Conservation (phyloP, 2,888 invertebrate species). For the Oxytorus armatus region DNA sequence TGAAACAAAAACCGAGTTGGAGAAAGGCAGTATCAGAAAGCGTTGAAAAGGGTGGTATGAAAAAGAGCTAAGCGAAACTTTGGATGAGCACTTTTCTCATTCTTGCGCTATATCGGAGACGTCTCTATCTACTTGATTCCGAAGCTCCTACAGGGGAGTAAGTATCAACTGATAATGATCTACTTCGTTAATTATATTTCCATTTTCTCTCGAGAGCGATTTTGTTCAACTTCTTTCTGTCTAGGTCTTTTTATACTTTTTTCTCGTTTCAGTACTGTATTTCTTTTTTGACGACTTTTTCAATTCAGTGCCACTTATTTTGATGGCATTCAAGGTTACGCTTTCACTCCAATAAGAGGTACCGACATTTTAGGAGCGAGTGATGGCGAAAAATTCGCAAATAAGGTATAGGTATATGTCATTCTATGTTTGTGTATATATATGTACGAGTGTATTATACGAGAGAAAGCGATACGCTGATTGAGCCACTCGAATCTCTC, state of each 20-base stretch:
- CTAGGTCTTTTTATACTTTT: too few species aligned
- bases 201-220: too few species aligned
- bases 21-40: conserved; percentile 15
- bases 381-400: neutral
- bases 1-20: conserved; percentile 2
- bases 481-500: conserved; percentile 61
- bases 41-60: conserved; percentile 13
- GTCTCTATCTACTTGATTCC: conserved; percentile 32
- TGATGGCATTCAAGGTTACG: neutral
- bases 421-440: conserved; percentile 3
- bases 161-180: neutral
- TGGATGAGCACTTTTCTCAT: conserved; percentile 31
- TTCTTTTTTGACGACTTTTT: neutral
- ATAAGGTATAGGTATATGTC: neutral
- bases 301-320: neutral
- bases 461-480: conserved; percentile 46
- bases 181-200: neutral
- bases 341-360: neutral
- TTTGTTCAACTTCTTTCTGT: too few species aligned
- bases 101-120: neutral
- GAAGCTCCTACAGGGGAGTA: conserved; percentile 9
- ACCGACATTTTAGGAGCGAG: neutral
- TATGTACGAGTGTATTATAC: neutral
- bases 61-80: conserved; percentile 24
- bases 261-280: too few species aligned